phyloP scores from a whole-genome alignment of 2,888 invertebrate species.

The Drosophila sordidula region DNA sequence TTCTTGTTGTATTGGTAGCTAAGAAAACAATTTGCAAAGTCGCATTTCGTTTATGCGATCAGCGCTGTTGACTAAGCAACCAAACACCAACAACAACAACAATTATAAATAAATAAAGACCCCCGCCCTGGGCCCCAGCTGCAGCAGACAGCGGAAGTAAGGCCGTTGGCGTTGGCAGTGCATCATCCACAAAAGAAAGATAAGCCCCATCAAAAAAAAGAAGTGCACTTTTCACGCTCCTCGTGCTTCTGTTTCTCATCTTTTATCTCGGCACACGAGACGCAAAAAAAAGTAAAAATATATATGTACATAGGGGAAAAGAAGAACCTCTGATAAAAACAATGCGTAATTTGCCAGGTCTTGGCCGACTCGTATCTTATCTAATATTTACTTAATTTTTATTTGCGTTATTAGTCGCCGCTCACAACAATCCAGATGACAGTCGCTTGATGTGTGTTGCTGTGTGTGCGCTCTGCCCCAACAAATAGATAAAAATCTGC shows the following conservation, averaged over 20 bases:
- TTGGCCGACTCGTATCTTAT: slow-evolving; percentile 18
- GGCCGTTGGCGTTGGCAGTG: slow-evolving; percentile 25
- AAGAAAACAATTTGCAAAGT: slow-evolving; percentile 68
- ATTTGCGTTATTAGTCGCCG: slow-evolving; percentile 25
- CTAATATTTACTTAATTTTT: slow-evolving; percentile 28
- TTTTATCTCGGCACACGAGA: slow-evolving; percentile 55
- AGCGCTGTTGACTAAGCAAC: slow-evolving; percentile 52
- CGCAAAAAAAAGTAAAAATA: slow-evolving; percentile 8
- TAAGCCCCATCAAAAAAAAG: background rate
- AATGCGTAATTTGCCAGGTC: slow-evolving; percentile 4
- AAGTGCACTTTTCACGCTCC: slow-evolving; percentile 8
- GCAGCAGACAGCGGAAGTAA: slow-evolving; percentile 3
- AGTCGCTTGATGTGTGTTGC: too few species aligned
- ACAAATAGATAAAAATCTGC: background rate
- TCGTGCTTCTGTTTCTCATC: slow-evolving; percentile 9
- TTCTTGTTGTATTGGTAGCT: slow-evolving; percentile 33
- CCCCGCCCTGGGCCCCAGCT: too few species aligned
- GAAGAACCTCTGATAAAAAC: background rate
- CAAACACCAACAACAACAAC: slow-evolving; percentile 26
- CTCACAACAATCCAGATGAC: slow-evolving; percentile 15
- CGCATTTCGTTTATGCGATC: slow-evolving; percentile 43
- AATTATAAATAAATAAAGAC: background rate
- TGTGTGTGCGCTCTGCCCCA: background rate
- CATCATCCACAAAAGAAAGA: slow-evolving; percentile 2
- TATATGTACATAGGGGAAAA: background rate